Conservation (phyloP, 2,888 invertebrate species). For the Gisinianus flammeolus region DNA sequence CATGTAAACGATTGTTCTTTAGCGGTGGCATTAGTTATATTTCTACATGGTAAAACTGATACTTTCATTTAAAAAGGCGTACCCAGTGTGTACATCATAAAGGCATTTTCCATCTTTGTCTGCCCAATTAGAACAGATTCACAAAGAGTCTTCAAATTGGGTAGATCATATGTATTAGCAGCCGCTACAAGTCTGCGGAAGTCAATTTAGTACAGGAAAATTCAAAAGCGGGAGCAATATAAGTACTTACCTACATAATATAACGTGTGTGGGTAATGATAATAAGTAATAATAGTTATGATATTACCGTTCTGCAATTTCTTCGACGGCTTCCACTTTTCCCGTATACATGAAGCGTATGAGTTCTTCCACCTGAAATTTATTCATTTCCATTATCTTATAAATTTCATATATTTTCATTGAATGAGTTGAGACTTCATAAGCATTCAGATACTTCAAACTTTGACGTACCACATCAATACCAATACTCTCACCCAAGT, state of each 20-base stretch:
- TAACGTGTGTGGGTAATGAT: too few species aligned
- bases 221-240: too few species aligned
- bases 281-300: not conserved
- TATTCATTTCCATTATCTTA: too few species aligned
- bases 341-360: constrained; percentile 55
- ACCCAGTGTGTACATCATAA: constrained; percentile 51
- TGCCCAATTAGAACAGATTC: constrained; percentile 45
- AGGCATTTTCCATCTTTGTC: constrained; percentile 48
- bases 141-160: constrained; percentile 50
- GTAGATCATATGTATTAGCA: constrained; percentile 46
- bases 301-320: constrained; percentile 44
- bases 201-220: too few species aligned
- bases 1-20: too few species aligned
- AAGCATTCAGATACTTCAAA: too few species aligned
- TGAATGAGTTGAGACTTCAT: too few species aligned
- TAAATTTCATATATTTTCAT: too few species aligned
- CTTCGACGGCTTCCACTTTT: constrained; percentile 48
- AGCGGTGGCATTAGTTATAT: too few species aligned
- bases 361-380: constrained; percentile 49
- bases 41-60: too few species aligned
- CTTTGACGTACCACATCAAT: constrained; percentile 44
- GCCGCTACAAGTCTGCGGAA: constrained; percentile 38
- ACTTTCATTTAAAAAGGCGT: constrained; percentile 43
- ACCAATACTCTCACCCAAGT: constrained; percentile 50
- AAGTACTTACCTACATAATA: too few species aligned